Base-by-base conservation (phyloP, 2,888 invertebrate genomes). In the Acutogordius australiensis region DNA sequence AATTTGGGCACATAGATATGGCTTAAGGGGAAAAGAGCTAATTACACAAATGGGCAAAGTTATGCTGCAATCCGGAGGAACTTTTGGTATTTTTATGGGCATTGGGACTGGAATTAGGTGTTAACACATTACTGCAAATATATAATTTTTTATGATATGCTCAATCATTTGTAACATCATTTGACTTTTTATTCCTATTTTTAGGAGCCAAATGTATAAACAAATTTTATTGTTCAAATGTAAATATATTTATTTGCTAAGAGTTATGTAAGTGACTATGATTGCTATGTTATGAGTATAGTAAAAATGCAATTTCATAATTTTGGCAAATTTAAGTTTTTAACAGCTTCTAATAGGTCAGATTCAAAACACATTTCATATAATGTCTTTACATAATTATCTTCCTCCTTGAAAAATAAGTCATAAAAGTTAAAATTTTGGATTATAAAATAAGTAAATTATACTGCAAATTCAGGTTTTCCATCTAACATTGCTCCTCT, bases 41-140 rank as follows among this genome's bases (percentile, higher is more conserved):
- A 79, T 91, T 58, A 82, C 84, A 71, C 84, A 81, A 65, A 84
- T 91, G 30, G 90, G 90, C 45, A 94, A 91, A 78, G 81, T 84
- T 18, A 90, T 91, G 88, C 66, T 91, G 58, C 90, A 91, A 75
- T 87, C 88, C 64, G 91, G 90, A 56, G 90, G 88, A 61, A 90
- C 91, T 30, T 94, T 94, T 72, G 94, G 94, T 45, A 86, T 87
- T 60, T 94, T 94, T 72, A 87, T 94, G 85, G 85, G 75, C 2
- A 74, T 77, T 60, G 77, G 76, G 29, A 74, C 75, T 1, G 76
- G 74, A 44, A 75, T 77, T 30, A 67, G 77, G 62, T 76, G 76
- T 66, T 77, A 67, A 69, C 21, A n/a, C n/a, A n/a, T 51, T 51
- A 51, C n/a, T 37, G 44, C 44, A 13, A 37, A 37, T n/a, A 37